These are phyloP conservation scores for Rousettus madagascariensis DNA, from an alignment of 2,797 vertebrate genomes.

Conservation along the genomic window DNA sequence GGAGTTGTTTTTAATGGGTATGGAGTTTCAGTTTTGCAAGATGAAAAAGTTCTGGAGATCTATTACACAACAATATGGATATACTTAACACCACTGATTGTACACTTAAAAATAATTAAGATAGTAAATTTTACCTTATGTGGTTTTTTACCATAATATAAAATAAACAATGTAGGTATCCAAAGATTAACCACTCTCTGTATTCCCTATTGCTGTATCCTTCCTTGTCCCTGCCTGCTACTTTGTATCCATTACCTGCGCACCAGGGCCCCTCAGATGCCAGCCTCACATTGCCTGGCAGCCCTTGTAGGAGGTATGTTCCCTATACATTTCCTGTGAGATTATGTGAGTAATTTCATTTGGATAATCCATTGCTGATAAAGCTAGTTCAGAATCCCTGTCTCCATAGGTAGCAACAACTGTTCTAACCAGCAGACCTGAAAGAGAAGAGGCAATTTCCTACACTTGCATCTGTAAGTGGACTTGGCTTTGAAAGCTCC, in stretches of 20 bases:
- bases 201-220: not conserved
- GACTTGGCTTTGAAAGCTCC: not conserved
- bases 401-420: not conserved
- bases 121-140: not conserved
- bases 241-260: not conserved
- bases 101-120: not conserved
- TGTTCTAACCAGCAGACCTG: not conserved
- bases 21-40: not conserved
- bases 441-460: slow-evolving; percentile 11
- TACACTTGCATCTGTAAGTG: not conserved
- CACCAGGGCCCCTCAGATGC: not conserved
- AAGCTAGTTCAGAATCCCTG: not conserved
- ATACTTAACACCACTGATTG: not conserved
- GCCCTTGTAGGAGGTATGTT: not conserved
- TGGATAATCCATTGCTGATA: not conserved
- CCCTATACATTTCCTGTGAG: not conserved
- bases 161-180: not conserved
- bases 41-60: not conserved
- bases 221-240: not conserved
- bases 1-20: not conserved
- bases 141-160: not conserved
- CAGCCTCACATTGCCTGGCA: not conserved
- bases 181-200: not conserved
- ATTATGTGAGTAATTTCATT: not conserved
- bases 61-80: not conserved